Evolutionary conservation across 1,140 invertebrate species (phyloP), one percentile per base, ranked within the genome.

Genomic region (Hycleus phaleratus): DNA sequence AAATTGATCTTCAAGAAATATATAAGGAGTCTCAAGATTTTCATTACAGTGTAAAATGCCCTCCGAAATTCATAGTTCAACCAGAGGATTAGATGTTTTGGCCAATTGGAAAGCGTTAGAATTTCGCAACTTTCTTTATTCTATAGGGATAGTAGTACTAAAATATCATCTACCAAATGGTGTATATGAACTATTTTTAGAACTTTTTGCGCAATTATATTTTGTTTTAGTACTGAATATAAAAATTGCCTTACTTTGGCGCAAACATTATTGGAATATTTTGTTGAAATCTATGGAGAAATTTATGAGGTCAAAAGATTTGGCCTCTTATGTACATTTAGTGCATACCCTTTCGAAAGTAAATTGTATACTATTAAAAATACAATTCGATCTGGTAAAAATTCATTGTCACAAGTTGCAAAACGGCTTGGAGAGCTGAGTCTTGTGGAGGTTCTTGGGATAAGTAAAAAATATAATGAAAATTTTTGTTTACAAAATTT

Each of bases 311-410:
- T 69, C 7, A 54, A 46, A 57, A 63, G 32, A 45, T 69, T 64
- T 53, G 65, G 62, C 1, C 11, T 44, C n/a, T 52, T 69, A 44
- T 62, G 58, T 48, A 47, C 26, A 39, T 66, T 67, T 44, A 64
- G 42, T 44, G 56, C 66, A 10, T 68, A 64, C 49, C 61, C 61
- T 0, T 70, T 70, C 52, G 65, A 70, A 50, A 67, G 61, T 56
- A 47, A 56, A 38, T 46, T 69, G 7, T 58, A 51, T 24, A 46
- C 43, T 25, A 61, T 70, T 8, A 70, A 68, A 63, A 51, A 59
- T 18, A 51, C 64, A 25, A 2, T 66, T 3, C 53, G 63, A 56
- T 44, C 42, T 24, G 59, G 62, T 10, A 62, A 61, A 18, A 61
- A 46, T 1, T 56, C 68, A 25, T 49, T 70, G 25, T n/a, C 26